Evolutionary conservation across 2,888 invertebrate species (phyloP).

Genomic region (Marronus borbonicus): DNA sequence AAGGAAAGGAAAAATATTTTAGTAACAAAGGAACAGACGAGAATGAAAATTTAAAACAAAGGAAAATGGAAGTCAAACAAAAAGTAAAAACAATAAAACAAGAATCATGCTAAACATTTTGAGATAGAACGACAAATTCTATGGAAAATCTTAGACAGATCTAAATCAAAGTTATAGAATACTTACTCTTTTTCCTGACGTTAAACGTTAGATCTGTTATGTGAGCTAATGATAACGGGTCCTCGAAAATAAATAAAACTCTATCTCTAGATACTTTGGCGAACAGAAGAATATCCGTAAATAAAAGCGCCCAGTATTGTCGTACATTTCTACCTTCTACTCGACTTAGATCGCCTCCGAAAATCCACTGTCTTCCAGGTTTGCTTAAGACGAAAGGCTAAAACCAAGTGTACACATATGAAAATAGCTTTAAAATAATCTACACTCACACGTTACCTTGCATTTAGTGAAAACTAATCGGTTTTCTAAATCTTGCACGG

Average conservation of each 20-base stretch:
- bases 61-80: no score
- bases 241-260: constrained; percentile 90
- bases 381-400: constrained; percentile 88
- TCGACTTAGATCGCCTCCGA: constrained; percentile 87
- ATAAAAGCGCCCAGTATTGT: constrained; percentile 89
- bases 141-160: no score
- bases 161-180: neutral
- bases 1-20: no score
- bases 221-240: constrained; percentile 84
- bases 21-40: no score
- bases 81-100: no score
- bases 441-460: constrained; percentile 74
- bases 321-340: constrained; percentile 87
- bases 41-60: no score
- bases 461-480: constrained; percentile 92
- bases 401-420: constrained; percentile 57
- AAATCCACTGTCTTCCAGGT: constrained; percentile 91
- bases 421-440: constrained; percentile 2
- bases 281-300: constrained; percentile 88
- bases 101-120: no score
- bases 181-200: constrained; percentile 84
- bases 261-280: constrained; percentile 90
- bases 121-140: no score
- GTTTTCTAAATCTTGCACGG: constrained; percentile 88
- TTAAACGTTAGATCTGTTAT: constrained; percentile 90